These are phyloP conservation scores for Hestina assimilis DNA, from an alignment of 1,140 invertebrate genomes.

Conservation along the genomic window DNA sequence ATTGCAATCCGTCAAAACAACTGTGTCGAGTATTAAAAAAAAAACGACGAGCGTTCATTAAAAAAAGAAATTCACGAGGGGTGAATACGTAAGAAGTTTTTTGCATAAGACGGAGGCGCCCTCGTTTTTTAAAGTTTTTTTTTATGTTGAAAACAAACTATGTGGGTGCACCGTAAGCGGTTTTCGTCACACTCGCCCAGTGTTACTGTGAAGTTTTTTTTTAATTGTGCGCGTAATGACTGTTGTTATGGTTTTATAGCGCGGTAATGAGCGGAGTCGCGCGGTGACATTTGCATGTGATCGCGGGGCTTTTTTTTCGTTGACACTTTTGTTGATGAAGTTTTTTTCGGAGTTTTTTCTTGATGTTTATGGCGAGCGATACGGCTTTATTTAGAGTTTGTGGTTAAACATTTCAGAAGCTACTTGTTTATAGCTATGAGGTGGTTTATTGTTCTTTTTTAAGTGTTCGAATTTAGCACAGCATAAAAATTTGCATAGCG, in stretches of 20 bases:
- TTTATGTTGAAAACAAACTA: constrained; percentile 63
- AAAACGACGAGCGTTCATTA: constrained; percentile 73
- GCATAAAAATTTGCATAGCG: constrained; percentile 19
- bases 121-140: constrained; percentile 62
- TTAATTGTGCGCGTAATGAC: constrained; percentile 72
- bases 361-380: constrained; percentile 54
- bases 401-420: constrained; percentile 71
- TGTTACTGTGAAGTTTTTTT: constrained; percentile 67
- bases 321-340: constrained; percentile 63
- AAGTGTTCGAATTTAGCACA: constrained; percentile 46
- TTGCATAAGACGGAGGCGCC: constrained; percentile 74
- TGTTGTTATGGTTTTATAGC: constrained; percentile 73
- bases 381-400: constrained; percentile 70
- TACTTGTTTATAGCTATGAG: constrained; percentile 65
- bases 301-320: constrained; percentile 59
- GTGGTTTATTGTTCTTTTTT: constrained; percentile 62
- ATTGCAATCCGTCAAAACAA: constrained; percentile 78
- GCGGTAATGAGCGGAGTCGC: constrained; percentile 64
- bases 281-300: constrained; percentile 74
- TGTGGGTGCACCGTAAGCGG: constrained; percentile 72
- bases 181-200: constrained; percentile 71
- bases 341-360: constrained; percentile 67
- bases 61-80: constrained; percentile 72
- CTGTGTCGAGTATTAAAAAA: constrained; percentile 65
- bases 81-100: constrained; percentile 77